Percentiles rank a stretch among this genome's conserved stretches.
These are phyloP conservation scores for Acleris holmiana DNA, from an alignment of 2,888 invertebrate genomes.

Conservation along the genomic window DNA sequence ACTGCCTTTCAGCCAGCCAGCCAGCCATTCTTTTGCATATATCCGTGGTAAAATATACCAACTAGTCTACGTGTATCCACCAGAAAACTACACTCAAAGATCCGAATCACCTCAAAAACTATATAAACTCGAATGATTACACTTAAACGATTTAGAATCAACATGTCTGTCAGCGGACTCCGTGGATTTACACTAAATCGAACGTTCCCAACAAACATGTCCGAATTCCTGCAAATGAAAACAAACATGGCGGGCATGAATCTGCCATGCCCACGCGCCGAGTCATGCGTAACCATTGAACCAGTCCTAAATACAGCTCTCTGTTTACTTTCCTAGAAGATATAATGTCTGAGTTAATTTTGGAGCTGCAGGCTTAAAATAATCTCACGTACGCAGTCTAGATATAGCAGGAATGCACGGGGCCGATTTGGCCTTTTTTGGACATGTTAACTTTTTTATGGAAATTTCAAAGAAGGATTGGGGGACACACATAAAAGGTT, in stretches of 20 bases:
- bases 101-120: constrained; percentile 48
- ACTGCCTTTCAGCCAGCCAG: no score
- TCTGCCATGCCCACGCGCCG: constrained; percentile 71
- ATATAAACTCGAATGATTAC: constrained; percentile 50
- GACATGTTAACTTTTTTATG: constrained; percentile 42
- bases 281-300: constrained; percentile 60
- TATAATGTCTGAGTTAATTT: constrained; percentile 72
- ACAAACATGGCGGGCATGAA: constrained; percentile 67
- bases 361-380: constrained; percentile 67
- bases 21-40: no score
- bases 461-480: no score
- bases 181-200: constrained; percentile 77
- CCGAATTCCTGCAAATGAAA: constrained; percentile 58
- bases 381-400: constrained; percentile 64
- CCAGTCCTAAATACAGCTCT: constrained; percentile 71
- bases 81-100: constrained; percentile 24
- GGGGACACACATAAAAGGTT: no score
- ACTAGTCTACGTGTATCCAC: constrained; percentile 2
- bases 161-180: constrained; percentile 68
- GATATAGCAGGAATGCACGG: constrained; percentile 48
- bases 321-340: constrained; percentile 73
- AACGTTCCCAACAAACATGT: constrained; percentile 70
- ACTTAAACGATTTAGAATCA: constrained; percentile 52
- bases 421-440: constrained; percentile 55
- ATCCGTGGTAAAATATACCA: no score